These are phyloP conservation scores for Gallinago jamesoni DNA, from an alignment of 2,113 vertebrate genomes.

Conservation along the genomic window DNA sequence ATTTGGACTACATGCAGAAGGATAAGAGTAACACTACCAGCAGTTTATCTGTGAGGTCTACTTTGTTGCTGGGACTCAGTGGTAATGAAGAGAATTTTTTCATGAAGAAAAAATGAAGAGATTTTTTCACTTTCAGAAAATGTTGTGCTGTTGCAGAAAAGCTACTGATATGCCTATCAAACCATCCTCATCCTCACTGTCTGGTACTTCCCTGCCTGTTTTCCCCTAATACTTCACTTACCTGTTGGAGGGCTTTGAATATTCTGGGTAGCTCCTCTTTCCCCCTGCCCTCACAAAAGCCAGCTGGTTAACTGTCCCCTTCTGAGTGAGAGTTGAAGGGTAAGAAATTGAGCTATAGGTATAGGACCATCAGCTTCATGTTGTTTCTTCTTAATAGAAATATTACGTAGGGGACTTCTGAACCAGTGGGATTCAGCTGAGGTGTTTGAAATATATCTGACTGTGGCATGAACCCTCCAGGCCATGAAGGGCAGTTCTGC, in stretches of 20 bases:
- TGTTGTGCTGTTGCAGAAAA: neutral
- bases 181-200: neutral
- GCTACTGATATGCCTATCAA: neutral
- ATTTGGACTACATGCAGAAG: neutral
- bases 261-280: neutral
- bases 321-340: neutral
- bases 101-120: no score
- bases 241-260: neutral
- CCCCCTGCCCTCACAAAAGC: neutral
- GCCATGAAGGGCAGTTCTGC: neutral
- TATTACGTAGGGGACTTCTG: neutral
- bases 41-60: neutral
- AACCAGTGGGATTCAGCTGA: neutral
- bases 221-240: neutral
- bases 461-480: neutral
- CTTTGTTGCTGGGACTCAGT: neutral
- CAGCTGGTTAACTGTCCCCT: neutral
- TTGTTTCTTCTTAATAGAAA: neutral
- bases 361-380: neutral
- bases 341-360: neutral
- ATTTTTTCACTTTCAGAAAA: neutral
- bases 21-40: neutral
- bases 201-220: neutral
- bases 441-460: fast-evolving
- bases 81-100: neutral